Conservation (phyloP, 2,888 invertebrate genomes). For the Noctuana brunneofusca region DNA sequence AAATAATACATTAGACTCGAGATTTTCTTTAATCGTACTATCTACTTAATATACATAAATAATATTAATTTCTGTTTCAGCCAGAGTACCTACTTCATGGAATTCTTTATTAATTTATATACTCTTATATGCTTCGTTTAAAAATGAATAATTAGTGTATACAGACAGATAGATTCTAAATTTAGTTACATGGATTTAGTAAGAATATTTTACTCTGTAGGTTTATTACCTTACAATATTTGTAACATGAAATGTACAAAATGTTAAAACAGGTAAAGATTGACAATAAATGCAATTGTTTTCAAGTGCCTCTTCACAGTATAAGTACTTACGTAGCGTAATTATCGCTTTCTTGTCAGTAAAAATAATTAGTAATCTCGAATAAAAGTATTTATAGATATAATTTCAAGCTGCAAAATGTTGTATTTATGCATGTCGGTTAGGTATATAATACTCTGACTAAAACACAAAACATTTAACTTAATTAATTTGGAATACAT, state of each 20-base stretch:
- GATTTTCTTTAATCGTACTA: constrained; percentile 68
- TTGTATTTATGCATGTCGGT: not conserved
- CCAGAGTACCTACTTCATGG: constrained; percentile 14
- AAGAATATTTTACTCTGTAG: no score
- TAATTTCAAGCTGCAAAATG: not conserved
- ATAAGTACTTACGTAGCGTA: not conserved
- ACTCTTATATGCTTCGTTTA: no score
- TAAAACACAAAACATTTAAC: constrained; percentile 51
- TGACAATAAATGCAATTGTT: not conserved
- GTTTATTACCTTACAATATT: not conserved
- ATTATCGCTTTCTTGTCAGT: not conserved
- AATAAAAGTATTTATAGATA: not conserved
- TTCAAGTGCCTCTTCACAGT: not conserved
- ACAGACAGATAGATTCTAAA: no score
- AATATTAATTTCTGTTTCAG: constrained; percentile 13
- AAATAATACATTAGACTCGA: constrained; percentile 79
- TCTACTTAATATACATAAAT: constrained; percentile 58
- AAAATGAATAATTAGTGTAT: no score
- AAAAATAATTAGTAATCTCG: not conserved
- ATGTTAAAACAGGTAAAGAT: not conserved
- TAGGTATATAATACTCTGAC: constrained; percentile 55
- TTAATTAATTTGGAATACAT: constrained; percentile 57
- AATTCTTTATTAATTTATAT: not conserved
- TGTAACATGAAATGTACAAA: not conserved
- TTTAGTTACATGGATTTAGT: no score